Conservation (phyloP, 2,888 invertebrate genomes). For the Pegoplata infirma region DNA sequence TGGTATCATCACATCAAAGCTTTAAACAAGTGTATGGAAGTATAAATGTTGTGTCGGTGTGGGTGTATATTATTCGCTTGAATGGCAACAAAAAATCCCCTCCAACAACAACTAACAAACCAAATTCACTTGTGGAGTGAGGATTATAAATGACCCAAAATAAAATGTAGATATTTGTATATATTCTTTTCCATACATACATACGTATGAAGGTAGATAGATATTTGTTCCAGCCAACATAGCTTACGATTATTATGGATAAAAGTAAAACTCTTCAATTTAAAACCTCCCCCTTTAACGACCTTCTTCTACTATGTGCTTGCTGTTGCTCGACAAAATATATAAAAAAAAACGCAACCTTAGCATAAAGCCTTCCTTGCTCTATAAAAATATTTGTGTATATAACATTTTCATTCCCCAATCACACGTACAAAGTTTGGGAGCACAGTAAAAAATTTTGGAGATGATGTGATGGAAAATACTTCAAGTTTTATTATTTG, state of each 20-base stretch:
- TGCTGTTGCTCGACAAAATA: constrained; percentile 1
- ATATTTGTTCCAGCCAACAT: constrained; percentile 26
- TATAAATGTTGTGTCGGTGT: neutral
- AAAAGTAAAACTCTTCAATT: constrained; percentile 60
- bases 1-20: constrained; percentile 35
- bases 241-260: constrained; percentile 59
- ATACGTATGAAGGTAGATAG: neutral
- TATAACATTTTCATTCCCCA: constrained; percentile 30
- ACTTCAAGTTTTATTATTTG: too few species aligned
- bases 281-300: constrained; percentile 55
- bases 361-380: constrained; percentile 43
- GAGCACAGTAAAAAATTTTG: neutral
- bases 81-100: constrained; percentile 51
- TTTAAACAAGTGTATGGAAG: constrained; percentile 19
- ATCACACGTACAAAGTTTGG: constrained; percentile 10
- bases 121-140: constrained; percentile 56
- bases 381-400: constrained; percentile 26
- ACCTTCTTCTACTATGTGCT: constrained; percentile 28
- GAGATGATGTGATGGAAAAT: neutral
- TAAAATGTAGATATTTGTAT: constrained; percentile 54
- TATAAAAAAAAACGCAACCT: constrained; percentile 28
- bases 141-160: constrained; percentile 66
- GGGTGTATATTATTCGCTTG: constrained; percentile 21
- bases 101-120: constrained; percentile 43
- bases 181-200: constrained; percentile 1